Conservation (phyloP, 2,888 invertebrate genomes). For the Dysmachus trigonus region DNA sequence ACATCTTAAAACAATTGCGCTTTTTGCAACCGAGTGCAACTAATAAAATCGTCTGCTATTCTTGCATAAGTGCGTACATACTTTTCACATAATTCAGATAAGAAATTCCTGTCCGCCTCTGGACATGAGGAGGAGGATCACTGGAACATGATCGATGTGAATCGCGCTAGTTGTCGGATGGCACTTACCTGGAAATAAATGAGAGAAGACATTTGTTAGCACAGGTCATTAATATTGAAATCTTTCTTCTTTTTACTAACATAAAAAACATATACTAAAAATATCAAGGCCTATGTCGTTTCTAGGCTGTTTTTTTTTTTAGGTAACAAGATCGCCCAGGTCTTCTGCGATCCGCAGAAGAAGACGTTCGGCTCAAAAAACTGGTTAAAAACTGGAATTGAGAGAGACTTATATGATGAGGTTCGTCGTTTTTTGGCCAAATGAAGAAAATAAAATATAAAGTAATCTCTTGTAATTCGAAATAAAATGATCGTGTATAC, state of each 20-base stretch:
- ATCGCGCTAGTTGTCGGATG: not conserved
- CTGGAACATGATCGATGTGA: not conserved
- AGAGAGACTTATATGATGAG: not conserved
- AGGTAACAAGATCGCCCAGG: not conserved
- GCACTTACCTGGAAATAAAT: slow-evolving; percentile 19
- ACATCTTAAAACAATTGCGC: not conserved
- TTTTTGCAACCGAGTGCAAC: not conserved
- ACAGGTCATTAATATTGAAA: not conserved
- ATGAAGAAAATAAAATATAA: not conserved
- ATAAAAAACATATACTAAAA: not conserved
- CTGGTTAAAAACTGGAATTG: not conserved
- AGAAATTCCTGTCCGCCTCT: not conserved
- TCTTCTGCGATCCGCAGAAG: not conserved
- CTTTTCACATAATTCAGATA: no score
- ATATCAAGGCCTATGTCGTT: not conserved
- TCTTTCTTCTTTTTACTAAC: not conserved
- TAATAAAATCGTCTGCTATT: not conserved
- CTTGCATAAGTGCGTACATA: not conserved
- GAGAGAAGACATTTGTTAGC: not conserved
- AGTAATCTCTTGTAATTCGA: not conserved
- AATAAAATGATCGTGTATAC: not conserved
- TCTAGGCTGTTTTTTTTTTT: not conserved
- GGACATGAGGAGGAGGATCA: not conserved
- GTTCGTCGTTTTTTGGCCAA: not conserved
- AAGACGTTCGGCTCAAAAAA: not conserved